Conservation (phyloP, 2,888 invertebrate genomes). For the Drosophila macrospina region DNA sequence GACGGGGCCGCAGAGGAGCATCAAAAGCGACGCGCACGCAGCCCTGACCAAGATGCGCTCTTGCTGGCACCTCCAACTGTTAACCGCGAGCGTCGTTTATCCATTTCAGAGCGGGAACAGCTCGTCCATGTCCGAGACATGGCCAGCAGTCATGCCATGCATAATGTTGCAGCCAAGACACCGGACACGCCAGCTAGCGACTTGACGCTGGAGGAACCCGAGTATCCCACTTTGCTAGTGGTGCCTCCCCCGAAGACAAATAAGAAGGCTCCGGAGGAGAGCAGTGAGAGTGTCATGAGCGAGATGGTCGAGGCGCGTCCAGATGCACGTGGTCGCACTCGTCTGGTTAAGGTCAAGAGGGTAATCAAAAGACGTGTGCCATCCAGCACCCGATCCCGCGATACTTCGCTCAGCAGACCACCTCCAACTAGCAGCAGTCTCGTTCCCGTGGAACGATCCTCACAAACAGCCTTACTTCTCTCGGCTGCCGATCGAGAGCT, state of each 20-base stretch:
- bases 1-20: conserved; percentile 44
- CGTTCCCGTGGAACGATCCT: conserved; percentile 26
- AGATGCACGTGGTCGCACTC: conserved; percentile 83
- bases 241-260: conserved; percentile 53
- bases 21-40: conserved; percentile 78
- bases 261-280: conserved; percentile 48
- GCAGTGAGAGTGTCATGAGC: conserved; percentile 68
- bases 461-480: conserved; percentile 53
- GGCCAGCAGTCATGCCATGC: conserved; percentile 76
- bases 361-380: conserved; percentile 82
- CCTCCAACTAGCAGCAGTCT: conserved; percentile 11
- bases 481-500: conserved; percentile 57
- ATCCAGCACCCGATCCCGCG: conserved; percentile 83
- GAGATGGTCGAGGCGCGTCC: conserved; percentile 81
- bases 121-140: conserved; percentile 80
- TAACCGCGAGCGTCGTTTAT: conserved; percentile 79
- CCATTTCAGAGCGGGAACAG: conserved; percentile 83
- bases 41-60: conserved; percentile 65
- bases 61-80: conserved; percentile 64
- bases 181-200: conserved; percentile 65
- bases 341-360: conserved; percentile 82
- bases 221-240: conserved; percentile 63
- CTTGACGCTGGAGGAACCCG: conserved; percentile 46
- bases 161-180: conserved; percentile 37
- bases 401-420: conserved; percentile 76